These are phyloP conservation scores for Urocolius indicus DNA, from an alignment of 2,113 vertebrate species.

Conservation along the genomic window DNA sequence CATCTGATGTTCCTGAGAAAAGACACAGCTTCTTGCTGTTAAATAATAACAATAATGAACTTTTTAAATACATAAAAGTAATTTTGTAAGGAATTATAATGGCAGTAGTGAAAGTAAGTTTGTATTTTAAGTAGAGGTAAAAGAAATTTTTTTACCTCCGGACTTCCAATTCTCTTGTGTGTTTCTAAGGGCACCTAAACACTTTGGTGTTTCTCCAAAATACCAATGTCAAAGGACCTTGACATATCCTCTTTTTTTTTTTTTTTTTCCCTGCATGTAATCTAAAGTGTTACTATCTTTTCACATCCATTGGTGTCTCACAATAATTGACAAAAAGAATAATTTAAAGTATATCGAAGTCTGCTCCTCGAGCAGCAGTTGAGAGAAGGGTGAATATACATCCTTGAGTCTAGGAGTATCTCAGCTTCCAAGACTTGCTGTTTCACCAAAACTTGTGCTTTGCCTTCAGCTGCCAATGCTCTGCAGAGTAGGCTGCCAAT, in stretches of 20 bases:
- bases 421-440: background rate
- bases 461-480: background rate
- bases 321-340: background rate
- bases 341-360: background rate
- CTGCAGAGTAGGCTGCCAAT: background rate
- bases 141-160: background rate
- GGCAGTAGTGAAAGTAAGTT: background rate
- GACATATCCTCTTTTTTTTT: background rate
- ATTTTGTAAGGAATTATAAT: background rate
- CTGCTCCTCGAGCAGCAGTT: background rate
- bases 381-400: background rate
- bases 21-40: background rate
- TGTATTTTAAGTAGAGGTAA: background rate
- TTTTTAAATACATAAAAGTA: background rate
- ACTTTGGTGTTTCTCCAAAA: background rate
- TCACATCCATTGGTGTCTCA: background rate
- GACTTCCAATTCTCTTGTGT: background rate
- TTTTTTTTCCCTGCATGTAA: background rate
- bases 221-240: background rate
- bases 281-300: background rate
- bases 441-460: background rate
- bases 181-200: background rate
- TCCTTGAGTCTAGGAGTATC: background rate
- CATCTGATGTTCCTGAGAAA: slow-evolving; percentile 36
- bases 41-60: slow-evolving; percentile 3